phyloP scores from a whole-genome alignment of 2,888 invertebrate species.

The Agapostemon virescens region DNA sequence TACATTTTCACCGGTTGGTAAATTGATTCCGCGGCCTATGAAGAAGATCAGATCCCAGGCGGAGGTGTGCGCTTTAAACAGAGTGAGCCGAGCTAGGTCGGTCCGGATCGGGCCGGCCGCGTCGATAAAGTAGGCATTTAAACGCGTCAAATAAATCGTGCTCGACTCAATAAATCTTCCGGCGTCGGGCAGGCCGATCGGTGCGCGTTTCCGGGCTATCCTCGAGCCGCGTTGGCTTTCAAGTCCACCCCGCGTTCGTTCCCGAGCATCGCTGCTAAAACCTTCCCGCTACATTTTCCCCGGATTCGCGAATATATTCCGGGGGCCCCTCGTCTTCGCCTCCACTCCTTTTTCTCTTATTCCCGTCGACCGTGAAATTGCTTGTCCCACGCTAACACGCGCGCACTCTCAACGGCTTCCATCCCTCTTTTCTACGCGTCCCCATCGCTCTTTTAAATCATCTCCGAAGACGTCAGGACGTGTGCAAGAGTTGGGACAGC shows the following conservation, averaged over 20 bases:
- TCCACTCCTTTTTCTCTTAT: slow-evolving; percentile 50
- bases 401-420: slow-evolving; percentile 14
- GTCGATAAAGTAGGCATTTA: slow-evolving; percentile 75
- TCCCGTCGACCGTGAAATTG: slow-evolving; percentile 63
- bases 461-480: slow-evolving; percentile 42
- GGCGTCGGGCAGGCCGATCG: slow-evolving; percentile 64
- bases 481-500: slow-evolving; percentile 24
- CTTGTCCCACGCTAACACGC: slow-evolving; percentile 33
- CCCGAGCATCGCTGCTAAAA: slow-evolving; percentile 45
- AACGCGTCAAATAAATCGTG: slow-evolving; percentile 75
- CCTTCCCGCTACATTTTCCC: slow-evolving; percentile 43
- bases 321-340: slow-evolving; percentile 2
- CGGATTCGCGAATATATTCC: slow-evolving; percentile 38
- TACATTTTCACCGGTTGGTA: slow-evolving; percentile 37
- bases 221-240: slow-evolving; percentile 24
- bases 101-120: slow-evolving; percentile 31
- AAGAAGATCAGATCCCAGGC: slow-evolving; percentile 3
- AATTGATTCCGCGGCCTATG: slow-evolving; percentile 40
- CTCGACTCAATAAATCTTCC: slow-evolving; percentile 70
- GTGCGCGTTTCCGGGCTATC: slow-evolving; percentile 38
- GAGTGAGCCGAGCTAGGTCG: slow-evolving; percentile 9
- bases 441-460: slow-evolving; percentile 43
- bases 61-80: slow-evolving; percentile 44
- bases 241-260: slow-evolving; percentile 8
- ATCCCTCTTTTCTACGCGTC: slow-evolving; percentile 23